phyloP scores from a whole-genome alignment of 2,797 vertebrate genomes.

The Urophycis tenuis region DNA sequence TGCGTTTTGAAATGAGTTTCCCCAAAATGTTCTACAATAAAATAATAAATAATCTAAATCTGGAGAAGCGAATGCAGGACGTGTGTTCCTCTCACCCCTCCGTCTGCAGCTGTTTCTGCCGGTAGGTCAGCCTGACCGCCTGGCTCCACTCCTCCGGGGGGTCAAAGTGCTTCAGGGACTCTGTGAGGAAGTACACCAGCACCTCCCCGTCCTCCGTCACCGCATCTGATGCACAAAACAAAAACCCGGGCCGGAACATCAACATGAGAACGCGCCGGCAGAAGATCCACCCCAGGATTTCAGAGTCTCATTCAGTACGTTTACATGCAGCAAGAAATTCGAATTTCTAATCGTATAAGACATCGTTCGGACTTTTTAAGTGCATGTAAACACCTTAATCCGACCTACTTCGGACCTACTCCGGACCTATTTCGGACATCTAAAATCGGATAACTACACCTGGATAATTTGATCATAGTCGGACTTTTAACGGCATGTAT shows the following conservation, averaged over 20 bases:
- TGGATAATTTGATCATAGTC: too few relatives aligned
- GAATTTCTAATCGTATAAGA: too few relatives aligned
- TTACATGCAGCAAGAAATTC: too few relatives aligned
- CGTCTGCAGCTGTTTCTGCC: slow-evolving; percentile 56
- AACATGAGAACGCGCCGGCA: neutral
- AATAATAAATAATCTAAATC: neutral
- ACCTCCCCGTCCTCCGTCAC: slow-evolving; percentile 81
- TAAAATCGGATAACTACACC: too few relatives aligned
- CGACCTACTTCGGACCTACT: too few relatives aligned
- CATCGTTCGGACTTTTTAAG: too few relatives aligned
- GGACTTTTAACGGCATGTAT: too few relatives aligned
- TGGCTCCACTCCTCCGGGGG: slow-evolving; percentile 77
- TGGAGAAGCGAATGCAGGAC: neutral
- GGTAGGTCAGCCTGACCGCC: slow-evolving; percentile 72
- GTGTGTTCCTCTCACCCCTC: slow-evolving; percentile 46
- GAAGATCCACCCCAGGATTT: too few relatives aligned
- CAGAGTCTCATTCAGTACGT: neutral
- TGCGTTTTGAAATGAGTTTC: too few relatives aligned
- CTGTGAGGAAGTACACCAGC: slow-evolving; percentile 78
- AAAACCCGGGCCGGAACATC: neutral
- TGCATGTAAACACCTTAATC: too few relatives aligned
- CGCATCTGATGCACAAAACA: slow-evolving; percentile 66
- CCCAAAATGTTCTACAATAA: neutral
- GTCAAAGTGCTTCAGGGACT: slow-evolving; percentile 70
- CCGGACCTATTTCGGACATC: too few relatives aligned